Conservation (phyloP, 1,140 invertebrate genomes). For the Leptinotarsa texana region DNA sequence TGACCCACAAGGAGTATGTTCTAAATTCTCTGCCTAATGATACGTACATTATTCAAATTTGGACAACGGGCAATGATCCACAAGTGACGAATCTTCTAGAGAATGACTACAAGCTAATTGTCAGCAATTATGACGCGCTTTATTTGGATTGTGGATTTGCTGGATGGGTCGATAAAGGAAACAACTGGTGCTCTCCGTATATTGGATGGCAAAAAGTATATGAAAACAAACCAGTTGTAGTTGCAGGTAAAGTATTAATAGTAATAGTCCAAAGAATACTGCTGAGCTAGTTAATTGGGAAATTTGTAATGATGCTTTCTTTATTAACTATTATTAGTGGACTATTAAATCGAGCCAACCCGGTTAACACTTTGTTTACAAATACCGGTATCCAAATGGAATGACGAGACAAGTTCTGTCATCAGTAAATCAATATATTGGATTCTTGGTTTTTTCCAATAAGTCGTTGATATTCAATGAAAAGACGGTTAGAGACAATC, state of each 20-base stretch:
- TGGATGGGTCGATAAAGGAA: slow-evolving; percentile 66
- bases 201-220: slow-evolving; percentile 88
- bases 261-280: not conserved
- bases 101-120: slow-evolving; percentile 73
- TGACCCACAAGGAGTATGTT: slow-evolving; percentile 70
- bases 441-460: no score
- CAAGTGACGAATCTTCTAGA: slow-evolving; percentile 68
- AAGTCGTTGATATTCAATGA: no score
- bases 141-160: slow-evolving; percentile 83
- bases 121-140: slow-evolving; percentile 83
- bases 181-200: slow-evolving; percentile 87
- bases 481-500: no score
- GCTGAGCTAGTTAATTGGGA: no score
- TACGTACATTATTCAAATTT: slow-evolving; percentile 80
- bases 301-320: no score
- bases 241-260: slow-evolving; percentile 55
- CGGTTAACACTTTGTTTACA: no score
- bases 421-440: no score
- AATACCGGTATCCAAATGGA: no score
- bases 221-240: slow-evolving; percentile 68
- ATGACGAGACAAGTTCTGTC: no score
- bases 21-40: slow-evolving; percentile 69
- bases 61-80: slow-evolving; percentile 69
- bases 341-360: not conserved
- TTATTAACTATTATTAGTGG: no score